Percentiles rank a stretch among this genome's conserved stretches.
These are phyloP conservation scores for Drosophila truncata DNA, from an alignment of 1,140 invertebrate species.

Conservation along the genomic window DNA sequence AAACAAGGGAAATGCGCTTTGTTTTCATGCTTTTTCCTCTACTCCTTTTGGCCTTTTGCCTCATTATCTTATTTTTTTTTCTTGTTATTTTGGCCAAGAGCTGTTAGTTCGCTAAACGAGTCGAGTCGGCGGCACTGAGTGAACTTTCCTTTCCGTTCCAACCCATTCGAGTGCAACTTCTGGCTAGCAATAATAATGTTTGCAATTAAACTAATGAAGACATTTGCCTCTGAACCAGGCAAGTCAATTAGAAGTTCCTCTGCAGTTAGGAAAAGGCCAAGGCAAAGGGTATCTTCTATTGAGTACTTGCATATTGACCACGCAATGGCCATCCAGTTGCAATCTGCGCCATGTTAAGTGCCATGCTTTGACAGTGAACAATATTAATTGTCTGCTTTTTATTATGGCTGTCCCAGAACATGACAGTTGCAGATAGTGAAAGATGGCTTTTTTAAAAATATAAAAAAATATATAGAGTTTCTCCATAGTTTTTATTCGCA, in stretches of 20 bases:
- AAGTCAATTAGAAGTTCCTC: constrained; percentile 35
- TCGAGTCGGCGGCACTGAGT: constrained; percentile 25
- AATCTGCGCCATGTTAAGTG: constrained; percentile 69
- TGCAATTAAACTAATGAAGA: constrained; percentile 83
- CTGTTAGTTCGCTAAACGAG: constrained; percentile 56
- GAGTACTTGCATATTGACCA: constrained; percentile 19
- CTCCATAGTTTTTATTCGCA: constrained; percentile 21
- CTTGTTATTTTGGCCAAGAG: constrained; percentile 44
- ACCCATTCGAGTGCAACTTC: constrained; percentile 52
- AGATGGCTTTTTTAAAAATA: constrained; percentile 21
- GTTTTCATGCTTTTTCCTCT: constrained; percentile 59
- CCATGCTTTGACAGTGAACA: constrained; percentile 68
- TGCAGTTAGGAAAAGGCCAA: not conserved
- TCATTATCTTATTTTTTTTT: constrained; percentile 77
- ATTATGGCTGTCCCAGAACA: constrained; percentile 24
- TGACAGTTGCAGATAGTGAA: constrained; percentile 42
- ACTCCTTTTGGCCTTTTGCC: constrained; percentile 52
- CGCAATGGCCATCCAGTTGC: constrained; percentile 9
- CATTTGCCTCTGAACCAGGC: constrained; percentile 48
- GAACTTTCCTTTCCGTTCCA: constrained; percentile 19
- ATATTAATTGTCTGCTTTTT: constrained; percentile 65
- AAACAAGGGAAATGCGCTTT: constrained; percentile 38
- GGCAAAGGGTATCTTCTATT: constrained; percentile 2
- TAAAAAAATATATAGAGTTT: constrained; percentile 2
- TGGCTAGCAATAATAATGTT: constrained; percentile 66